Percentiles rank a stretch among this genome's conserved stretches.
Conservation (phyloP, 2,113 vertebrate genomes). For the Pterocles orientalis region DNA sequence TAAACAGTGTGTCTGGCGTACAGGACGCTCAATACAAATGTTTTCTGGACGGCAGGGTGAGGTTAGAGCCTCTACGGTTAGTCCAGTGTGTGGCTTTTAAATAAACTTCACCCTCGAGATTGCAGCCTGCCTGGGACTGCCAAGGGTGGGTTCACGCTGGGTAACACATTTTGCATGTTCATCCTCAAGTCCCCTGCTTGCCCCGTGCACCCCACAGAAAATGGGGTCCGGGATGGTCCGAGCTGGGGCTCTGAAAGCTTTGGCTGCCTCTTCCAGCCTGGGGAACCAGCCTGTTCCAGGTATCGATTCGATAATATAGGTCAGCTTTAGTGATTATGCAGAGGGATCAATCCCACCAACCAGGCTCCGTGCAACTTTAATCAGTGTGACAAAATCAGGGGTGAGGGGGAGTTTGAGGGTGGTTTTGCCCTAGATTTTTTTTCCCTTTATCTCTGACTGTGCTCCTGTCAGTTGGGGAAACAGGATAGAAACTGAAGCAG, state of each 20-base stretch:
- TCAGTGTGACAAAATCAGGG: constrained; percentile 2
- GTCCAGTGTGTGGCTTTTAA: background rate
- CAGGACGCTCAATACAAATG: background rate
- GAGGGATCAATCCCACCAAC: constrained; percentile 36
- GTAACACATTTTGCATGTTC: rapidly evolving
- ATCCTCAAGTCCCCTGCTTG: background rate
- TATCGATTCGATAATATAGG: background rate
- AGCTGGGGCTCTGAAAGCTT: background rate
- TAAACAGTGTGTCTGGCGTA: background rate
- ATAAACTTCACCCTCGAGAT: background rate
- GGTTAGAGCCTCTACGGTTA: background rate
- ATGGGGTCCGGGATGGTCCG: rapidly evolving
- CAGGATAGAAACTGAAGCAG: background rate
- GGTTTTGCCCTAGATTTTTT: constrained; percentile 10
- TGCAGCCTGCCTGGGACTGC: background rate
- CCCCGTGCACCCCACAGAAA: rapidly evolving
- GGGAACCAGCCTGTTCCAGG: background rate
- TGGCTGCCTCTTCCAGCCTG: background rate
- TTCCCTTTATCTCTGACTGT: background rate
- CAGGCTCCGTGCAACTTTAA: background rate
- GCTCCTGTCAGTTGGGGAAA: background rate
- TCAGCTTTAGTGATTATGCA: background rate
- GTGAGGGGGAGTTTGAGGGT: constrained; percentile 9
- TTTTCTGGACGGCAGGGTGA: background rate
- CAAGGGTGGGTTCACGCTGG: background rate